Percentiles rank a stretch among this genome's conserved stretches.
phyloP scores from a whole-genome alignment of 30 jellyfish, hydroid and myxozoan genomes.

The Thelohanellus kitauei region DNA sequence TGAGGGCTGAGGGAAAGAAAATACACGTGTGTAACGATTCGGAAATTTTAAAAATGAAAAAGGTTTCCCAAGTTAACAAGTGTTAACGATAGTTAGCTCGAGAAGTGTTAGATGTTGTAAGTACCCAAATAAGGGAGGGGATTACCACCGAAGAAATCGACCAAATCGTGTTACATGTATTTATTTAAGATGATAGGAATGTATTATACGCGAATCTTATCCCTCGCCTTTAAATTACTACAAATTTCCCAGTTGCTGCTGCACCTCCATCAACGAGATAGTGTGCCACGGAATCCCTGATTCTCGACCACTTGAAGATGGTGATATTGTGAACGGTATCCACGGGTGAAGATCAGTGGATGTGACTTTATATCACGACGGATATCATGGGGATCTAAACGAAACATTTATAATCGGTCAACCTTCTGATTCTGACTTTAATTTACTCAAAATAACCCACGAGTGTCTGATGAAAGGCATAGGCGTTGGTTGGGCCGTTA shows the following conservation, averaged over 20 bases:
- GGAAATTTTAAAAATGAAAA: conserved; percentile 39
- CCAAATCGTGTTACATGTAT: conserved; percentile 3
- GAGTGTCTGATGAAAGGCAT: conserved; percentile 63
- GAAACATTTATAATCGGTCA: conserved; percentile 83
- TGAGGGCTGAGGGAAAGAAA: too few species aligned
- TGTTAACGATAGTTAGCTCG: conserved; percentile 38
- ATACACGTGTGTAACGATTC: too few species aligned
- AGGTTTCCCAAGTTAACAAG: conserved; percentile 32
- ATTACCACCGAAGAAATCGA: conserved; percentile 73
- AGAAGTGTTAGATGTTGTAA: conserved; percentile 52
- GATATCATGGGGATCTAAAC: conserved; percentile 90
- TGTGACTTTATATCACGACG: conserved; percentile 67
- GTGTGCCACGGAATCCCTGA: conserved; percentile 95
- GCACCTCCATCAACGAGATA: conserved; percentile 98
- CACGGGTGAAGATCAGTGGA: conserved; percentile 18
- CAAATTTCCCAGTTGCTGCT: conserved; percentile 64
- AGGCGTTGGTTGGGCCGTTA: conserved; percentile 19
- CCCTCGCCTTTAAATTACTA: conserved; percentile 81
- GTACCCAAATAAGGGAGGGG: conserved; percentile 52
- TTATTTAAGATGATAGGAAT: conserved; percentile 16
- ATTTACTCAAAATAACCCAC: conserved; percentile 43
- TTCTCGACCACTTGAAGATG: conserved; percentile 35
- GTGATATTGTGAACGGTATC: conserved; percentile 67
- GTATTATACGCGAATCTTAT: conserved; percentile 51
- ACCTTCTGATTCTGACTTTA: conserved; percentile 41